A percentile compares a stretch with the other conserved stretches of the same genome.
These are phyloP conservation scores for Mobula birostris DNA, from an alignment of 2,113 vertebrate genomes.

Conservation along the genomic window DNA sequence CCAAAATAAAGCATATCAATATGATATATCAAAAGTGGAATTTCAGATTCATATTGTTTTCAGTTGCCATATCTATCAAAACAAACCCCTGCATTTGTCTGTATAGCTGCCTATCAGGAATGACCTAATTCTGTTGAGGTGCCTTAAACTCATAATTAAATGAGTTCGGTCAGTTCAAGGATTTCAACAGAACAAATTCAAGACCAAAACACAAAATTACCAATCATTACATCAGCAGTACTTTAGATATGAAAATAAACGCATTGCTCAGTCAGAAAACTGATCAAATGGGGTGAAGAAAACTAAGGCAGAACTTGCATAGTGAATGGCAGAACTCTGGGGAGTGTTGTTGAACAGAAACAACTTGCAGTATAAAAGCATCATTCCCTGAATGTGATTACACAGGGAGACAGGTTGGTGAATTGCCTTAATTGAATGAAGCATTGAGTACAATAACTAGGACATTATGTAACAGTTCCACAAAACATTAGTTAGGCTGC, in stretches of 20 bases:
- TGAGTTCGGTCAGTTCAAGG: neutral
- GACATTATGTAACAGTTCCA: too few species aligned
- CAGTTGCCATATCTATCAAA: neutral
- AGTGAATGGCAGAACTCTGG: too few species aligned
- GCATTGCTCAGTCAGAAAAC: neutral
- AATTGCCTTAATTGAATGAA: too few species aligned
- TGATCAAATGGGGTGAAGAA: too few species aligned
- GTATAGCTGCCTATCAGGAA: neutral
- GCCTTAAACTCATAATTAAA: neutral
- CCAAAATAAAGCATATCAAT: neutral
- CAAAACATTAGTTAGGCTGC: too few species aligned
- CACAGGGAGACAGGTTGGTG: too few species aligned
- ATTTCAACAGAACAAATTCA: neutral
- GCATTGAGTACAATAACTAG: too few species aligned
- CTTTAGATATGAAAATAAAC: neutral
- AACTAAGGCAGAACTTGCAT: too few species aligned
- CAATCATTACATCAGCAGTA: neutral
- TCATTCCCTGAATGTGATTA: too few species aligned
- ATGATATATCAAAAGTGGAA: neutral
- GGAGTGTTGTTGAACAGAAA: too few species aligned
- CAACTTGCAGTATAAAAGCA: too few species aligned
- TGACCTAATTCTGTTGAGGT: neutral
- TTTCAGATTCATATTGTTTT: neutral
- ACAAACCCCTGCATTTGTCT: neutral
- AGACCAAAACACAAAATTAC: neutral